Conservation (phyloP, 2,888 invertebrate genomes). For the Invenusta paracnida region DNA sequence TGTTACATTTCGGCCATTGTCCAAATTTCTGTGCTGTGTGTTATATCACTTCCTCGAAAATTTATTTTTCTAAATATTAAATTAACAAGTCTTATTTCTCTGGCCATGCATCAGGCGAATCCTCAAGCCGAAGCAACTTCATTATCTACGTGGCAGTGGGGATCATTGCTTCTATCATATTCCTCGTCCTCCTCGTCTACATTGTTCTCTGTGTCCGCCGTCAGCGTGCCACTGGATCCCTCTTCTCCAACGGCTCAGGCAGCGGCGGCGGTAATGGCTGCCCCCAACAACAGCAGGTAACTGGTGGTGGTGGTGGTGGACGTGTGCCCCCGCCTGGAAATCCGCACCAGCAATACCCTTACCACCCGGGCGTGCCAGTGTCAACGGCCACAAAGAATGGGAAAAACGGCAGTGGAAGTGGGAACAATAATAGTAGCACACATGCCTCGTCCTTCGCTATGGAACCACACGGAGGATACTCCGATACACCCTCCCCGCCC, state of each 20-base stretch:
- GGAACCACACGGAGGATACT: background rate
- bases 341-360: background rate
- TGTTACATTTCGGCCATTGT: too few species aligned
- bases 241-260: background rate
- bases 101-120: background rate
- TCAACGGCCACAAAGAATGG: background rate
- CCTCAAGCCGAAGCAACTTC: background rate
- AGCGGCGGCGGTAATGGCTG: background rate
- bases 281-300: too few species aligned
- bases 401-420: background rate
- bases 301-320: background rate
- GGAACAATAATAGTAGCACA: conserved; percentile 1
- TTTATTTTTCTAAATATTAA: too few species aligned
- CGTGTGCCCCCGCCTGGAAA: background rate
- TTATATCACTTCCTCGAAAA: too few species aligned
- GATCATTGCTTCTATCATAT: background rate
- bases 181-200: background rate
- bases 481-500: background rate
- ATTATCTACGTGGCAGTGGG: background rate
- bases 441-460: conserved; percentile 1
- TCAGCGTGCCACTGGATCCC: background rate
- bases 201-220: background rate
- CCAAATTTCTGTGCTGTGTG: too few species aligned
- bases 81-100: too few species aligned
- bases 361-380: background rate